Conservation (phyloP, 1,140 invertebrate species). For the Drosophila lacteicornis region DNA sequence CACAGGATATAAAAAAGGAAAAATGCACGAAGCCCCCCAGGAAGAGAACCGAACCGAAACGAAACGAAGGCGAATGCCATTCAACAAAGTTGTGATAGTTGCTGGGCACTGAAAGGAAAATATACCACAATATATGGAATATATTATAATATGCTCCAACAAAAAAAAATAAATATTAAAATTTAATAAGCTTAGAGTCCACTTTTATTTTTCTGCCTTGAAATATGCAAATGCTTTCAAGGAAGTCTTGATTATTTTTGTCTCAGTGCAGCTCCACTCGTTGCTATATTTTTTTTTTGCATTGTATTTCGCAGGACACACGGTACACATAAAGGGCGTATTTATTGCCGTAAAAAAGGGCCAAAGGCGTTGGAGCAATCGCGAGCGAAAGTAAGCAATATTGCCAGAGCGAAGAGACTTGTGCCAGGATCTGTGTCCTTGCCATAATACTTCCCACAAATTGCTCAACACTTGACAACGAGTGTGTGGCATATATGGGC, state of each 20-base stretch:
- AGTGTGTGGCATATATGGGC: no score
- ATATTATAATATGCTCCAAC: no score
- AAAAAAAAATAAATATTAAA: no score
- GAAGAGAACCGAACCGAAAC: background rate
- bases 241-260: background rate
- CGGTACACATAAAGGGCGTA: slow-evolving; percentile 69
- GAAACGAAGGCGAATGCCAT: slow-evolving; percentile 57
- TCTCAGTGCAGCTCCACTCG: slow-evolving; percentile 6
- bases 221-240: background rate
- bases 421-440: slow-evolving; percentile 18
- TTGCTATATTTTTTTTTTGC: background rate
- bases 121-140: background rate
- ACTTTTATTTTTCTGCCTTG: no score
- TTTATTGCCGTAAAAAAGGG: slow-evolving; percentile 49
- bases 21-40: background rate
- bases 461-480: no score
- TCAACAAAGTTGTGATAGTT: slow-evolving; percentile 67
- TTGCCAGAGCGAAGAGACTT: slow-evolving; percentile 26
- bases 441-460: background rate
- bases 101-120: slow-evolving; percentile 5
- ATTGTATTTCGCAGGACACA: slow-evolving; percentile 46
- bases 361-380: slow-evolving; percentile 38
- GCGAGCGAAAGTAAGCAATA: slow-evolving; percentile 18
- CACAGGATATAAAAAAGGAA: background rate
- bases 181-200: no score